Conservation (phyloP, 2,888 invertebrate genomes). For the Eulithis prunata region DNA sequence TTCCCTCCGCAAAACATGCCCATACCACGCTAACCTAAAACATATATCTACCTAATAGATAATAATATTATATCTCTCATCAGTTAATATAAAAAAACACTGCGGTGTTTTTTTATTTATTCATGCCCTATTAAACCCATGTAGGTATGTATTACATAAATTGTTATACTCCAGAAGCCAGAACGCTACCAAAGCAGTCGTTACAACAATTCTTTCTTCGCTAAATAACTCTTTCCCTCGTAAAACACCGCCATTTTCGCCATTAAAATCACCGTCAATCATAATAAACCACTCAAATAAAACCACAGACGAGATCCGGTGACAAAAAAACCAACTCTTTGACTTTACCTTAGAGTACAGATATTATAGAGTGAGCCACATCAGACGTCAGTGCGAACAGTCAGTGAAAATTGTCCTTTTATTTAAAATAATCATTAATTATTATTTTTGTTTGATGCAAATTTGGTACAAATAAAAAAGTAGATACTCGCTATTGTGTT, state of each 20-base stretch:
- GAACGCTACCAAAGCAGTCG: conserved; percentile 13
- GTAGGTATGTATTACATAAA: neutral
- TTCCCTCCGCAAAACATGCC: no score
- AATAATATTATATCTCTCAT: no score
- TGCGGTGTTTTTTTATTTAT: no score
- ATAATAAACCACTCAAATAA: conserved; percentile 54
- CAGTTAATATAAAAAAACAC: no score
- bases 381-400: conserved; percentile 1
- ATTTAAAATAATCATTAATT: no score
- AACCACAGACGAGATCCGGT: conserved; percentile 54
- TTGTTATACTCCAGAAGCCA: conserved; percentile 4
- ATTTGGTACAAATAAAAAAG: no score
- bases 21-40: no score
- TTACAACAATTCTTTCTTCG: conserved; percentile 29
- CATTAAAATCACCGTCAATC: conserved; percentile 47
- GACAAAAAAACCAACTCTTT: conserved; percentile 61
- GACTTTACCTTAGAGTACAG: conserved; percentile 24
- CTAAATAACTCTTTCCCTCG: conserved; percentile 34
- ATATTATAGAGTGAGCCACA: neutral
- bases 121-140: no score
- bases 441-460: no score
- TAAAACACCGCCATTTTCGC: conserved; percentile 40
- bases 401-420: neutral
- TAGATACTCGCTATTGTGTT: no score
- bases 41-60: no score